These are phyloP conservation scores for Drosophila ezoana DNA, from an alignment of 2,888 invertebrate species.

Conservation along the genomic window DNA sequence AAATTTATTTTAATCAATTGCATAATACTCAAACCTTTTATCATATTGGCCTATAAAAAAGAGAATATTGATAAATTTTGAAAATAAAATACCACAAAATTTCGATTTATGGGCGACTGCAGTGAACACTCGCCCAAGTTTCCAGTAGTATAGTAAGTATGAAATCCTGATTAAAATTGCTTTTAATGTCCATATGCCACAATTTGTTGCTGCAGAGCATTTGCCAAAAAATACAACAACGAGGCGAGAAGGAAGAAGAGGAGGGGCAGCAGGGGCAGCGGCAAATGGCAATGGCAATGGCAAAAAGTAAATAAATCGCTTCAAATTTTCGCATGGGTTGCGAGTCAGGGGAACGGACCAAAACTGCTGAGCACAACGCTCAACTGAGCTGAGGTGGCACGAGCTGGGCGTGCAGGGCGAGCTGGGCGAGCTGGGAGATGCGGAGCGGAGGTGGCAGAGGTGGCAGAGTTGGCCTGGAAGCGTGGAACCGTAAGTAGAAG, in stretches of 20 bases:
- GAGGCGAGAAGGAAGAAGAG: not conserved
- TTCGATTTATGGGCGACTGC: not conserved
- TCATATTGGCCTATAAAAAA: too few species aligned
- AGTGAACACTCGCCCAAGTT: not conserved
- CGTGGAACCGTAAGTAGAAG: constrained; percentile 56
- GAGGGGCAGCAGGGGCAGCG: constrained; percentile 23
- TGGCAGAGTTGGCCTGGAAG: constrained; percentile 28
- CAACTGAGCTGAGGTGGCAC: constrained; percentile 35
- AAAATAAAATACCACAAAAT: not conserved
- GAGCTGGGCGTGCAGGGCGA: not conserved
- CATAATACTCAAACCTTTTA: too few species aligned
- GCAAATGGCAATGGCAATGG: constrained; percentile 54
- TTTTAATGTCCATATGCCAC: constrained; percentile 67
- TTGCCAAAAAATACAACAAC: constrained; percentile 39
- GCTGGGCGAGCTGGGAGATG: not conserved
- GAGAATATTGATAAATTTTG: not conserved
- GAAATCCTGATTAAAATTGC: constrained; percentile 36
- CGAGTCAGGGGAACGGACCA: constrained; percentile 47
- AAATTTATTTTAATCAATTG: too few species aligned
- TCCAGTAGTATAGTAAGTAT: not conserved
- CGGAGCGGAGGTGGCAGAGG: not conserved
- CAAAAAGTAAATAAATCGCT: constrained; percentile 77
- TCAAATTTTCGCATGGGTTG: constrained; percentile 78
- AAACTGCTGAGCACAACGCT: constrained; percentile 75
- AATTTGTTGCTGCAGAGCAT: constrained; percentile 68